Evolutionary conservation across 2,797 vertebrate genomes (phyloP).

Genomic region (Pteronotus mesoamericanus): DNA sequence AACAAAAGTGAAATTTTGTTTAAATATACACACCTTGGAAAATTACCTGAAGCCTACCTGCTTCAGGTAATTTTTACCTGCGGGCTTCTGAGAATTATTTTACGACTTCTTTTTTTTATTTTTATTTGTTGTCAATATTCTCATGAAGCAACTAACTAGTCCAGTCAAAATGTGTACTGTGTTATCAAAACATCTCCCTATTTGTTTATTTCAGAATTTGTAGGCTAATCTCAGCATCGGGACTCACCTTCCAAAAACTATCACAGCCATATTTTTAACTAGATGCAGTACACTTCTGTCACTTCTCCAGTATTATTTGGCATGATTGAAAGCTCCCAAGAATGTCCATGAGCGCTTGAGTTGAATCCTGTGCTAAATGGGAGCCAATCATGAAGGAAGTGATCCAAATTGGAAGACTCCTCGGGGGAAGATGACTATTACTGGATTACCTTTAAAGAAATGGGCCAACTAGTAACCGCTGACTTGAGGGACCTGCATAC

Average conservation of each 20-base stretch:
- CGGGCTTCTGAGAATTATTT: background rate
- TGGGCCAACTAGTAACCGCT: background rate
- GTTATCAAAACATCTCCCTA: background rate
- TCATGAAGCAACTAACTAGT: background rate
- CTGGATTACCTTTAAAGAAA: background rate
- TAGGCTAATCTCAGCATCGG: background rate
- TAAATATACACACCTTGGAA: background rate
- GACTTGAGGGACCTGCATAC: background rate
- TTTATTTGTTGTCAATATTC: too few species aligned
- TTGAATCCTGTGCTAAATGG: background rate
- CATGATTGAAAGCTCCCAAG: background rate
- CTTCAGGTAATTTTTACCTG: too few species aligned
- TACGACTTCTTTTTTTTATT: background rate
- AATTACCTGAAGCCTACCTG: background rate
- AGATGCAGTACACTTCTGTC: background rate
- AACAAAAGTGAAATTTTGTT: background rate
- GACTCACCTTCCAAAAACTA: background rate
- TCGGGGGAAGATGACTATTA: background rate
- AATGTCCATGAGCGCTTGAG: background rate
- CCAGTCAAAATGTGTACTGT: background rate
- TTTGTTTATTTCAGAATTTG: background rate
- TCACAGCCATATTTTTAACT: background rate
- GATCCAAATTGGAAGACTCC: background rate
- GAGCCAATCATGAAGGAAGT: background rate
- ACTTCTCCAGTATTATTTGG: background rate